phyloP scores from a whole-genome alignment of 37 sponge, comb jelly and placozoan species.

The Corticium candelabrum region DNA sequence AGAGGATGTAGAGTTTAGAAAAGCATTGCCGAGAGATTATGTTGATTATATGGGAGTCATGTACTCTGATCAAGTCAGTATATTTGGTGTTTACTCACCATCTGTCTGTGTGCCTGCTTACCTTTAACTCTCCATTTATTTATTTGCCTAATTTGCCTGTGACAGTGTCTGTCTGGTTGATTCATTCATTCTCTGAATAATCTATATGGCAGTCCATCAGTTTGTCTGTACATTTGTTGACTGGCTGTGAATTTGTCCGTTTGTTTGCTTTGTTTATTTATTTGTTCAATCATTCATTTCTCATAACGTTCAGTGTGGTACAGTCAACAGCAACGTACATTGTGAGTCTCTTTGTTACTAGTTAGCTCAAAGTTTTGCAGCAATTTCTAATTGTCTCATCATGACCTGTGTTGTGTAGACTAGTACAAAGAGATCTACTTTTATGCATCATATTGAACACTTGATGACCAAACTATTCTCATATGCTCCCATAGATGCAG shows the following conservation, averaged over 20 bases:
- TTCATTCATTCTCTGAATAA: too few relatives aligned
- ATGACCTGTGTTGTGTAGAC: slow-evolving; percentile 41
- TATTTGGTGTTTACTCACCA: not conserved
- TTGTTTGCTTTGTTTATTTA: not conserved
- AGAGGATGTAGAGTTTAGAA: slow-evolving; percentile 64
- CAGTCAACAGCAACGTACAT: too few relatives aligned
- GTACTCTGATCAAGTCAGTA: slow-evolving; percentile 47
- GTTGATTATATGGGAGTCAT: slow-evolving; percentile 55
- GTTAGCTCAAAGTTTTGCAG: too few relatives aligned
- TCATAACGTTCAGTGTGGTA: not conserved
- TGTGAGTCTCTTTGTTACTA: too few relatives aligned
- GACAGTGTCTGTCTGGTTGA: too few relatives aligned
- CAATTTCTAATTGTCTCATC: too few relatives aligned
- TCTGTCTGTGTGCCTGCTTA: too few relatives aligned
- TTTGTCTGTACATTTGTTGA: not conserved
- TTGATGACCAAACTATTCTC: slow-evolving; percentile 35
- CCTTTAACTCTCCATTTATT: too few relatives aligned
- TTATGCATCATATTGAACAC: slow-evolving; percentile 27
- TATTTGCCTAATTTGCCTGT: too few relatives aligned
- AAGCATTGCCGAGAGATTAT: slow-evolving; percentile 56
- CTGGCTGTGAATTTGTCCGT: not conserved
- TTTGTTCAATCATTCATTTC: not conserved
- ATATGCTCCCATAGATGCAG: slow-evolving; percentile 48
- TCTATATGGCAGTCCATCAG: too few relatives aligned
- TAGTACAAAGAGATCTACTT: slow-evolving; percentile 33